Percentiles rank a stretch among this genome's conserved stretches.
Evolutionary conservation across 2,888 invertebrate species (phyloP).

Genomic region (Thelaira solivaga): DNA sequence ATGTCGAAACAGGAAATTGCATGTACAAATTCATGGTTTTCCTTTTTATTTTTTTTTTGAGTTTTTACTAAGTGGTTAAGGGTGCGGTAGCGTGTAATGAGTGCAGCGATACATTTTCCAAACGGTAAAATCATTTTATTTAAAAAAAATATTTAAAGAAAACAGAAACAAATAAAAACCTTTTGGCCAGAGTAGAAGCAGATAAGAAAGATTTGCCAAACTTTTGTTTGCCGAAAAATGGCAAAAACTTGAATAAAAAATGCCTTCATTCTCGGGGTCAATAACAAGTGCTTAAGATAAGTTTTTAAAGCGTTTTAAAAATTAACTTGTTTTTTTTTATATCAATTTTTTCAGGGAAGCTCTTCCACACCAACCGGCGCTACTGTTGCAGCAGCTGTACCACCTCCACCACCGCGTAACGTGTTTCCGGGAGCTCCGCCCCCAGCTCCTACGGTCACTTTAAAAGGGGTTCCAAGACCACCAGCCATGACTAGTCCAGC

Average conservation of each 20-base stretch:
- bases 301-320: not conserved
- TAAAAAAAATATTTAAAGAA: not conserved
- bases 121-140: slow-evolving; percentile 48
- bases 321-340: not conserved
- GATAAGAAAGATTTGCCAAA: slow-evolving; percentile 39
- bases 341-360: slow-evolving; percentile 56
- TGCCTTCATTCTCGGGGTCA: slow-evolving; percentile 28
- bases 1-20: slow-evolving; percentile 60
- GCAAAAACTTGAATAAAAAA: slow-evolving; percentile 9
- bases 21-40: slow-evolving; percentile 46
- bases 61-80: slow-evolving; percentile 42
- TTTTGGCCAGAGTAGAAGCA: not conserved
- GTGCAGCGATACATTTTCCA: slow-evolving; percentile 38
- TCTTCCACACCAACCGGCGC: slow-evolving; percentile 54
- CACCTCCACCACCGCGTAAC: slow-evolving; percentile 70
- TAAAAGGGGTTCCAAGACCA: slow-evolving; percentile 77
- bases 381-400: slow-evolving; percentile 58
- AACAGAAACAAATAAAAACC: not conserved
- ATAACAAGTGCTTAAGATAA: not conserved
- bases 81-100: slow-evolving; percentile 1
- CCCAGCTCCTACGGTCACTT: slow-evolving; percentile 75
- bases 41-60: not conserved
- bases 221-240: not conserved
- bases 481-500: slow-evolving; percentile 78
- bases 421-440: slow-evolving; percentile 77